phyloP scores from a whole-genome alignment of 2,888 invertebrate species.

The Salpingus planirostris region DNA sequence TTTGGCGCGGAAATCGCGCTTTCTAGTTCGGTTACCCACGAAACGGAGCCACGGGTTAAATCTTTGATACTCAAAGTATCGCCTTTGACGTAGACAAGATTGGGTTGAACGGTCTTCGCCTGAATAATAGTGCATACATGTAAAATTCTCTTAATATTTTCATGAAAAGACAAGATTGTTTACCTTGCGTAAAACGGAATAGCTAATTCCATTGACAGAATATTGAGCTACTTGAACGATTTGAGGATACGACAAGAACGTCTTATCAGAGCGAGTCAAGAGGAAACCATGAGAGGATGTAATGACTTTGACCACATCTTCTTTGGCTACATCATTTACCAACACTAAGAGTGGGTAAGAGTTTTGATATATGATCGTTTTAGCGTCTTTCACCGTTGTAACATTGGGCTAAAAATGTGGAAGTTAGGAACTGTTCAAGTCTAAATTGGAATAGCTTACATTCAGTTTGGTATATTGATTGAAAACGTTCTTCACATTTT shows the following conservation, averaged over 20 bases:
- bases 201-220: conserved; percentile 22
- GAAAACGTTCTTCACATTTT: conserved; percentile 28
- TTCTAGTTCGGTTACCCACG: conserved; percentile 32
- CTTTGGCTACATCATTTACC: conserved; percentile 26
- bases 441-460: conserved; percentile 22
- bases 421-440: not conserved
- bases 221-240: conserved; percentile 29
- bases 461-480: conserved; percentile 27
- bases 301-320: conserved; percentile 29
- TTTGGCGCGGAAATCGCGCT: conserved; percentile 18
- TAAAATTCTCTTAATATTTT: no score
- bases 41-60: conserved; percentile 24
- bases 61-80: conserved; percentile 33
- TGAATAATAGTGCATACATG: no score
- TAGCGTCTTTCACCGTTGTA: conserved; percentile 26
- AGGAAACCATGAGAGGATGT: conserved; percentile 29
- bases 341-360: conserved; percentile 33
- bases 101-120: conserved; percentile 20
- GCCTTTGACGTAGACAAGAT: conserved; percentile 26
- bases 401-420: conserved; percentile 29
- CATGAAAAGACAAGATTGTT: no score
- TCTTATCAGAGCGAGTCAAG: conserved; percentile 26
- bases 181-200: conserved; percentile 32
- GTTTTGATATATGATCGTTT: conserved; percentile 29
- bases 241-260: conserved; percentile 19